phyloP scores from a whole-genome alignment of 1,140 invertebrate species.

The Pseudobourletiella spinata region DNA sequence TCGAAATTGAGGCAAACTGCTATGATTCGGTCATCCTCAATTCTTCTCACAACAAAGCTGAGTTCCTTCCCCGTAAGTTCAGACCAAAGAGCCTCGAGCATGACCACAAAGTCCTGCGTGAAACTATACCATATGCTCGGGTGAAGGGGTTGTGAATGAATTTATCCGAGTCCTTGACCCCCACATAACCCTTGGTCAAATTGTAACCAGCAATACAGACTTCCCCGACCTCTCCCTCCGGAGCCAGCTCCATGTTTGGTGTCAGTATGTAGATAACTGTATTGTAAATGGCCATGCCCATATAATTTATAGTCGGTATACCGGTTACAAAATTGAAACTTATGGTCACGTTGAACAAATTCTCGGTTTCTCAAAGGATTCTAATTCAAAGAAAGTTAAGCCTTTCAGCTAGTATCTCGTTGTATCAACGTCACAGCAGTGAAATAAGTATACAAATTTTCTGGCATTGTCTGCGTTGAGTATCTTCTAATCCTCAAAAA shows the following conservation, averaged over 20 bases:
- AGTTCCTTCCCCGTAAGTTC: constrained; percentile 55
- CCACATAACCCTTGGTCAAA: constrained; percentile 66
- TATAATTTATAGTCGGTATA: constrained; percentile 7
- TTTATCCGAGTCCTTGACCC: constrained; percentile 56
- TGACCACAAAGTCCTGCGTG: constrained; percentile 60
- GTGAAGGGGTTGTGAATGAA: constrained; percentile 63
- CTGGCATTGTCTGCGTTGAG: too few species aligned
- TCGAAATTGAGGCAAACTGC: constrained; percentile 63
- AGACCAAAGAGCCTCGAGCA: constrained; percentile 58
- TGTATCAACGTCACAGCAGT: too few species aligned
- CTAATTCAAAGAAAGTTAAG: too few species aligned
- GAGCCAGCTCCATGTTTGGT: constrained; percentile 55
- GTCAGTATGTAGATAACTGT: constrained; percentile 68
- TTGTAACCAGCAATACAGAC: constrained; percentile 67
- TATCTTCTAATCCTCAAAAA: too few species aligned
- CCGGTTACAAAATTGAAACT: too few species aligned
- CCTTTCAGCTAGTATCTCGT: too few species aligned
- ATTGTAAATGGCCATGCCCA: constrained; percentile 65
- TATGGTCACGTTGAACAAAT: too few species aligned
- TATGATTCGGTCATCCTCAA: constrained; percentile 43
- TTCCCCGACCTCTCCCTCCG: constrained; percentile 63
- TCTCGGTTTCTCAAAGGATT: too few species aligned
- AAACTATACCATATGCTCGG: constrained; percentile 56
- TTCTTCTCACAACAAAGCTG: constrained; percentile 54
- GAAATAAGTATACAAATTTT: too few species aligned